Evolutionary conservation across 2,888 invertebrate species (phyloP), one percentile per base, ranked within the genome.

Genomic region (Tricholauxania praeusta): DNA sequence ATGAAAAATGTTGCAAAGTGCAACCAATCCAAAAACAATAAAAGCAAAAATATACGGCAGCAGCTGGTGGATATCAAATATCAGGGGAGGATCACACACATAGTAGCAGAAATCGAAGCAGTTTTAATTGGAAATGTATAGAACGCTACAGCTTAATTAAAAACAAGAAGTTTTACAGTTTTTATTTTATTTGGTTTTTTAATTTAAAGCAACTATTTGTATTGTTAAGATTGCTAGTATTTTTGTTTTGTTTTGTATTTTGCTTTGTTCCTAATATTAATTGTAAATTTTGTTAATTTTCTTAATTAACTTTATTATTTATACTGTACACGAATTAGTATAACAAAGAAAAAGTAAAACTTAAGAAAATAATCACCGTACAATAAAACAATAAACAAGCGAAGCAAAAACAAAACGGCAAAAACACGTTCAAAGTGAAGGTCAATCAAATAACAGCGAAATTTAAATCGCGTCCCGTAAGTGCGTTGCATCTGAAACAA

Each of bases 341-440:
- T 55, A 62, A 60, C 59, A 67, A 59, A 28, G 67, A 71, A 17
- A 66, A 53, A 68, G 64, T 47, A 52, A 62, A 67, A 64, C 51
- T 47, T 48, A 49, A 17, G 68, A 71, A 77, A 72, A 71, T 28
- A 28, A 28, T 28, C 28, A 28, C 28, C 28, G 28, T 28, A 28
- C 28, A 28, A 28, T 28, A 28, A 78, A 75, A 67, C 55, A 71
- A 73, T 65, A 69, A 70, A 75, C 72, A 67, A 74, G 28, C 22
- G 76, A 71, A 71, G 51, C 59, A 76, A 55, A 68, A 73, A 47
- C 63, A 67, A 71, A 71, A 53, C 53, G 66, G 65, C 63, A 28
- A 62, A 76, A 81, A 79, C 82, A 83, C 81, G 80, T 81, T 82
- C 82, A 82, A 82, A 84, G 83, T 84, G 82, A 83, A 84, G 83